Base-by-base conservation (phyloP, 2,888 invertebrate species). In the Chrysomela aeneicollis region DNA sequence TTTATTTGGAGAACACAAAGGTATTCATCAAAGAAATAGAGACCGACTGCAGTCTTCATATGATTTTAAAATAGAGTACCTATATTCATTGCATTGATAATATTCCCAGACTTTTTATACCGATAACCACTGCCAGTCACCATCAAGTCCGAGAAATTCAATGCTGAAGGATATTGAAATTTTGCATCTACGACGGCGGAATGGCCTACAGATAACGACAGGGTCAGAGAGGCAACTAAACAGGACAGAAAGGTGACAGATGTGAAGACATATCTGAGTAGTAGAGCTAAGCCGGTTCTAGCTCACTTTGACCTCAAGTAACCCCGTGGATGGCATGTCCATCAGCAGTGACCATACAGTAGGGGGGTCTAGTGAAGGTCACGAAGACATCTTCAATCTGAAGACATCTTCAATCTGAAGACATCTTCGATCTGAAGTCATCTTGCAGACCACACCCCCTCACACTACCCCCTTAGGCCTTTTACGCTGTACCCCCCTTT, bases 21-120 rank as follows among this genome's bases (percentile, higher is more conserved):
- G 75, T 77, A 54, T 54, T 10, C 77, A 76, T 6, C 68, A 71
- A 37, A 75, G 78, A 74, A 74, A 76, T 18, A 75, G 77, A 9
- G 74, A 75, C 19, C 60, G 79, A 61, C 52, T 78, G 3, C 77
- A 77, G 15, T 15, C 59, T 19, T 61, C 53, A 10, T 64, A 47
- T 50, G 52, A 58, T 35, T 64, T 35, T 35, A 61, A 32, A 26
- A 61, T 64, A n/a, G 55, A 64, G 37, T n/a, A n/a, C n/a, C n/a
- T 52, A 64, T 35, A 35, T 64, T n/a, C 42, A 64, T 22, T 22
- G 59, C 21, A 55, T 61, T 37, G 15, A 61, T n/a, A 64, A 61
- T 21, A 6, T 21, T 60, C 30, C 37, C 35, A 22, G 52, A 52
- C 30, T 52, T n/a, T 17, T 10, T 32, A 30, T 30, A 52, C 12